Base-by-base conservation (phyloP, 2,113 vertebrate species). In the Trematomus loennbergii region DNA sequence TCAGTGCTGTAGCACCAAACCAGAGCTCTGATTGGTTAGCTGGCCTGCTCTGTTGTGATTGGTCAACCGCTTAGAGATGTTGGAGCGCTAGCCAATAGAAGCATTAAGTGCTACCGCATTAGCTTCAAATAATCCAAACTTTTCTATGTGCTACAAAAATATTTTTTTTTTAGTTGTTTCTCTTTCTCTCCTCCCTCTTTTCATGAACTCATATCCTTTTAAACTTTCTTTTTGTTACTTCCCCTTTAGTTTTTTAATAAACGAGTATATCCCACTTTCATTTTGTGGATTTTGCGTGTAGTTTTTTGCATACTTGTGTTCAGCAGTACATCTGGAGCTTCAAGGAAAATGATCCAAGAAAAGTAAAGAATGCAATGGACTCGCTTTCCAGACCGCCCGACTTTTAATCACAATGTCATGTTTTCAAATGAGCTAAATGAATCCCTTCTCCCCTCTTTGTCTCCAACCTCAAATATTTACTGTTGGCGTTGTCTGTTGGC, bases 381-480 rank as follows among this genome's bases (percentile, higher is more conserved):
- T 20, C 43, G 79, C 62, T 25, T 65, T 59, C 60, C 82, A 84
- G 85, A 69, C 78, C 60, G 65, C 89, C 78, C n/a, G 54, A 68
- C 77, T 86, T 88, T 91, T 93, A 94, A 92, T 94, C 88, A 91
- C 86, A 89, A 83, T 90, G 89, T 93, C 91, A 89, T 92, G 91
- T 94, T 94, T 94, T 92, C 67, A 92, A 94, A 89, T 80, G 58
- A 75, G 81, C 87, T 90, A 91, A 93, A 94, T 91, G 82, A 92
- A 93, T 92, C 88, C 83, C 86, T 89, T 87, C 85, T 87, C 86
- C 88, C 82, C 84, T 92, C 93, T 94, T 94, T 95, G 93, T 94
- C 92, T 93, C 83, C 22, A 75, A 92, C 90, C 91, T 93, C 92
- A 95, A 93, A 94, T 94, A 94, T 95, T 94, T 93, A 93, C 91